phyloP scores from a whole-genome alignment of 2,113 vertebrate genomes.

The Tetraodon nigroviridis region DNA sequence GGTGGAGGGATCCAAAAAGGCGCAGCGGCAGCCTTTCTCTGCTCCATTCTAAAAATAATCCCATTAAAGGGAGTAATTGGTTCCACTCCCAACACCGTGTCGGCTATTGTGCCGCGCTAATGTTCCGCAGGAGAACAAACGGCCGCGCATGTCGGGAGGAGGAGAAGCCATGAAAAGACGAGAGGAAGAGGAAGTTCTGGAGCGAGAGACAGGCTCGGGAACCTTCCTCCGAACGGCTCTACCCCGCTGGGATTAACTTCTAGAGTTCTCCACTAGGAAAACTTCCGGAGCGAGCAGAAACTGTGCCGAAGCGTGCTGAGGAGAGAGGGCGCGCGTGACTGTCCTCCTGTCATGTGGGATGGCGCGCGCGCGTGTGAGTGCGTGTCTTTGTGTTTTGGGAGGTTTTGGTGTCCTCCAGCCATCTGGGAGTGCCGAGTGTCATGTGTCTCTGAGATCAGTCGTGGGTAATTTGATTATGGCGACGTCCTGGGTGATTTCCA shows the following conservation, averaged over 20 bases:
- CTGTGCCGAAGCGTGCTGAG: no score
- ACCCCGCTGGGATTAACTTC: no score
- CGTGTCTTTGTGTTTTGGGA: slow-evolving; percentile 3
- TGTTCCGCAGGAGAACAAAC: slow-evolving; percentile 13
- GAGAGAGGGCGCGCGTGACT: no score
- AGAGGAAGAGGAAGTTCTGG: not conserved
- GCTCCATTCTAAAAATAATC: slow-evolving; percentile 56
- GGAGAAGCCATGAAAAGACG: slow-evolving; percentile 20
- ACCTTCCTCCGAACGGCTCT: no score
- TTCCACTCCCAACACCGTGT: slow-evolving; percentile 54
- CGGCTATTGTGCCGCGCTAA: slow-evolving; percentile 49
- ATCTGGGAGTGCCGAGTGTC: slow-evolving; percentile 44
- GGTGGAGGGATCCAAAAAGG: not conserved
- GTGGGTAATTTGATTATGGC: slow-evolving; percentile 68
- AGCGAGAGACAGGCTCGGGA: no score
- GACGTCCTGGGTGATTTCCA: slow-evolving; percentile 48
- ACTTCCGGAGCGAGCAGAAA: no score
- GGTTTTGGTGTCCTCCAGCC: slow-evolving; percentile 15
- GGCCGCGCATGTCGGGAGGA: not conserved
- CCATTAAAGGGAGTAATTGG: slow-evolving; percentile 64
- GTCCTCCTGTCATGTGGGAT: not conserved
- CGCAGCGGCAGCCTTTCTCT: slow-evolving; percentile 15
- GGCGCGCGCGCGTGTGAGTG: not conserved
- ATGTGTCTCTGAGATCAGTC: slow-evolving; percentile 51
- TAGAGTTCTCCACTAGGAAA: no score